These are phyloP conservation scores for Trypoxylus dichotomus DNA, from an alignment of 1,140 invertebrate genomes.

Conservation along the genomic window DNA sequence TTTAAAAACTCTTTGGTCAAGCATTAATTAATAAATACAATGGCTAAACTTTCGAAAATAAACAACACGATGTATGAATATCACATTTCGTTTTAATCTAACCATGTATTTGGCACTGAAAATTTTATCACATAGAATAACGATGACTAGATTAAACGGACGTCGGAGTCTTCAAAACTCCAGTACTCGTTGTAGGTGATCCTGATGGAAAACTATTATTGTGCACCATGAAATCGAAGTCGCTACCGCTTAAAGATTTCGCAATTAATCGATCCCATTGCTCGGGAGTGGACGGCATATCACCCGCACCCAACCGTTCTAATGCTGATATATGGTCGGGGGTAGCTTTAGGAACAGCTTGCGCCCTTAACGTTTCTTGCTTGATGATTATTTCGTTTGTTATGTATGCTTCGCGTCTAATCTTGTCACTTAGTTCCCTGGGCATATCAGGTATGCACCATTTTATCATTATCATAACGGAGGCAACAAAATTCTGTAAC, in stretches of 20 bases:
- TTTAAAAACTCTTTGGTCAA: too few relatives aligned
- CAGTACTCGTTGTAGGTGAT: slow-evolving; percentile 24
- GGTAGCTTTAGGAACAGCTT: neutral
- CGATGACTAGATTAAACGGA: slow-evolving; percentile 33
- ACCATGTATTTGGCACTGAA: neutral
- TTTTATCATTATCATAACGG: slow-evolving; percentile 79
- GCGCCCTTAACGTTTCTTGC: slow-evolving; percentile 68
- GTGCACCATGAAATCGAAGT: slow-evolving; percentile 65
- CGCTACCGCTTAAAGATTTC: slow-evolving; percentile 61
- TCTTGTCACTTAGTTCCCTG: slow-evolving; percentile 72
- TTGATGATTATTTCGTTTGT: slow-evolving; percentile 89
- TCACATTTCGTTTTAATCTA: neutral
- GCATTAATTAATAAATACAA: neutral
- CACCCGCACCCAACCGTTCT: slow-evolving; percentile 14
- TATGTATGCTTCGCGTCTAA: slow-evolving; percentile 82
- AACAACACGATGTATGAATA: neutral
- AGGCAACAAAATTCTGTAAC: slow-evolving; percentile 76
- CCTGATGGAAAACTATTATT: slow-evolving; percentile 43
- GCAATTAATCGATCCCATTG: slow-evolving; percentile 58
- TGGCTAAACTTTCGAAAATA: neutral
- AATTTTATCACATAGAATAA: neutral
- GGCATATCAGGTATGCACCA: slow-evolving; percentile 89
- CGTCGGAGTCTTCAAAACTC: slow-evolving; percentile 35
- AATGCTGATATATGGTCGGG: neutral
- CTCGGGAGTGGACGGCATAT: slow-evolving; percentile 46